phyloP scores from a whole-genome alignment of 2,797 vertebrate species.

The Trachops cirrhosus region DNA sequence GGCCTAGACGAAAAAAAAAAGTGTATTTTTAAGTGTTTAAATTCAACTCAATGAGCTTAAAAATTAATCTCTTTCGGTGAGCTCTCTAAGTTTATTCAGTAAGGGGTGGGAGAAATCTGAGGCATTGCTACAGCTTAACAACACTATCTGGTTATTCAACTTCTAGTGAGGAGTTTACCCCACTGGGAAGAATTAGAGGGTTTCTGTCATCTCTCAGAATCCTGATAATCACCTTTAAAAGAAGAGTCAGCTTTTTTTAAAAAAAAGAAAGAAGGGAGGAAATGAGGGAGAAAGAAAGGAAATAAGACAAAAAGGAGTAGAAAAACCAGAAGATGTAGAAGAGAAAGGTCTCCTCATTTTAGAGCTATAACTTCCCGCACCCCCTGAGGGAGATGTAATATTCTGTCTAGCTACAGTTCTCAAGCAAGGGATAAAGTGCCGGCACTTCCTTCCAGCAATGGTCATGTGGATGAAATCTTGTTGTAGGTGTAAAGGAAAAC shows the following conservation, averaged over 20 bases:
- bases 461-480: not conserved
- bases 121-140: constrained; percentile 1
- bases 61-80: not conserved
- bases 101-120: not conserved
- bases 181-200: not conserved
- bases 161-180: not conserved
- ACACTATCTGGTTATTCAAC: not conserved
- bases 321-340: not conserved
- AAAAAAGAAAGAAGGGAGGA: not conserved
- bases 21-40: not conserved
- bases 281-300: not conserved
- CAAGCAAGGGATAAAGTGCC: not conserved
- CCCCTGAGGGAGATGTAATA: not conserved
- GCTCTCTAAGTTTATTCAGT: not conserved
- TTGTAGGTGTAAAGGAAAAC: not conserved
- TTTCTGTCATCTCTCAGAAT: not conserved
- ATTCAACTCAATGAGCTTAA: not conserved
- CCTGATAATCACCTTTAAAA: not conserved
- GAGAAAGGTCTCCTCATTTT: not conserved
- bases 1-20: not conserved
- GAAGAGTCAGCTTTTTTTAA: not conserved
- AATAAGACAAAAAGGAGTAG: not conserved
- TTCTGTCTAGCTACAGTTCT: not conserved
- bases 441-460: not conserved
- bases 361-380: not conserved